Evolutionary conservation across 2,113 vertebrate species (phyloP), one percentile per base, ranked within the genome.

Genomic region (Entomyzon cyanotis): DNA sequence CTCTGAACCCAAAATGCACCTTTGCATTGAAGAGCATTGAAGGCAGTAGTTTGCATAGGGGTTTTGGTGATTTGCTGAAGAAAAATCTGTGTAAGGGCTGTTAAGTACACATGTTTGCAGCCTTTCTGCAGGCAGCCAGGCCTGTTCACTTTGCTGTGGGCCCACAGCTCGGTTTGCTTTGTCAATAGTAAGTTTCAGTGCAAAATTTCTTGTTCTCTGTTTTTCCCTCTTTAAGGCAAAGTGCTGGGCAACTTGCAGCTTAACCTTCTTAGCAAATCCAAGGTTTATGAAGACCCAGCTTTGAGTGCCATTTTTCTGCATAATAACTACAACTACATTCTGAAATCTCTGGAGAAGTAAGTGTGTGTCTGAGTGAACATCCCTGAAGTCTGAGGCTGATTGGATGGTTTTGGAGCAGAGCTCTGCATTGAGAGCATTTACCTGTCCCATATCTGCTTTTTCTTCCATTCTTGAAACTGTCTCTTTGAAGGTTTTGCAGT

Each of bases 241-340:
- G 99, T 99, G 33, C 91, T 99, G 80, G 99, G 99, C n/a, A 99
- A 99, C 97, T 96, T 99, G 85, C 99, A 99, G 97, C 97, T 99
- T 21, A 99, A 99, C 90, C 97, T 99, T 75, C 98, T 99, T 83
- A 99, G 99, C 83, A 99, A 99, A 94, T 99, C 99, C 94, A 99
- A 99, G 95, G 99, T 99, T 93, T 99, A 99, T 30, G 99, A 99
- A 96, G 99, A 99, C 62, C 97, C 98, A 1, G 99, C 99, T 19
- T 97, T 99, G 95, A 99, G 99, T 17, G 99, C 99, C 91, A 98
- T 99, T 85, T 99, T 99, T 94, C 98, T 99, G 52, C 99, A 99
- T 97, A 99, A 99, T 98, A 99, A 99, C 97, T 99, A 99, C 98
- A 99, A 99, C 98, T 99, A 99, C 97, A 99, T 99, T 96, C 98